A percentile compares a stretch with the other conserved stretches of the same genome.
phyloP scores from a whole-genome alignment of 2,113 vertebrate genomes.

The Lycocorax pyrrhopterus region DNA sequence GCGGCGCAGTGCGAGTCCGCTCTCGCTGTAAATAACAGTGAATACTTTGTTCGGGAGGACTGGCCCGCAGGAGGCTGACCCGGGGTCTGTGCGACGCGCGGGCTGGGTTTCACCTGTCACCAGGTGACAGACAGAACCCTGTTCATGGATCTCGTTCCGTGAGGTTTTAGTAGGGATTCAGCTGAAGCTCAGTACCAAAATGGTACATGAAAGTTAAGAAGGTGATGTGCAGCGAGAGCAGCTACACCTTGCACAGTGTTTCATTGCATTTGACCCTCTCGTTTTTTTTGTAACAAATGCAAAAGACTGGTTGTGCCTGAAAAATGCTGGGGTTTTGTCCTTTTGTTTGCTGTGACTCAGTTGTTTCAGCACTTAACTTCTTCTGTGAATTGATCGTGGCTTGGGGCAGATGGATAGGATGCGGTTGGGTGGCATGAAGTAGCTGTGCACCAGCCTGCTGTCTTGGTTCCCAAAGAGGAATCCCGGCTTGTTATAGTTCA shows the following conservation, averaged over 20 bases:
- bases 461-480: neutral
- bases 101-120: neutral
- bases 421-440: neutral
- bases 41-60: neutral
- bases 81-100: accelerated
- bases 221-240: neutral
- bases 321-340: neutral
- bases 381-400: neutral
- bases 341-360: neutral
- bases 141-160: accelerated
- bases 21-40: neutral
- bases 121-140: accelerated
- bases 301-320: neutral
- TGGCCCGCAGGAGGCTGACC: neutral
- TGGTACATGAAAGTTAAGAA: neutral
- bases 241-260: too few relatives aligned
- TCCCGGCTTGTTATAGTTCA: neutral
- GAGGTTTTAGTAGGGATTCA: neutral
- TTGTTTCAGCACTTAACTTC: neutral
- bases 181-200: neutral
- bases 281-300: neutral
- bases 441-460: neutral
- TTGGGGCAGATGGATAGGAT: neutral
- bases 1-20: neutral
- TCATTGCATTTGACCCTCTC: accelerated